Conservation (phyloP, 1,140 invertebrate species). For the Polypedilum pembai region DNA sequence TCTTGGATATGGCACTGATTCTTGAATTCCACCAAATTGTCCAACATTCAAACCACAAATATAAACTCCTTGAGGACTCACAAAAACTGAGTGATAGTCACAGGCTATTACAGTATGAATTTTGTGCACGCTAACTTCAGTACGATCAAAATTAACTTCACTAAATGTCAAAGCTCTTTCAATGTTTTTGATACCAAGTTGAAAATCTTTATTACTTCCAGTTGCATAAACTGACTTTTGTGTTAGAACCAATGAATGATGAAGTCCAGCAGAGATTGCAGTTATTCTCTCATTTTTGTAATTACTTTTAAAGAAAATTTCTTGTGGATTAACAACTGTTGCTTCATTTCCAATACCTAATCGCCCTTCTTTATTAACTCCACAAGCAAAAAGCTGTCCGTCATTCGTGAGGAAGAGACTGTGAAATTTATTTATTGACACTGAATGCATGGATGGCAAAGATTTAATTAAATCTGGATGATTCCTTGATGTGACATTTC, state of each 20-base stretch:
- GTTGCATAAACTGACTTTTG: conserved; percentile 52
- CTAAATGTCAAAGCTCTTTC: conserved; percentile 34
- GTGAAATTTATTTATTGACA: conserved; percentile 53
- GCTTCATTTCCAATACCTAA: conserved; percentile 51
- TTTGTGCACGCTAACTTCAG: conserved; percentile 37
- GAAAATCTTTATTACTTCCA: conserved; percentile 57
- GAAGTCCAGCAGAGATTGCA: conserved; percentile 45
- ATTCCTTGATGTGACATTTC: conserved; percentile 35
- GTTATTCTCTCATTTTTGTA: conserved; percentile 39
- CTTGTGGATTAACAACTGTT: conserved; percentile 49
- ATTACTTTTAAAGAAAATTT: conserved; percentile 46
- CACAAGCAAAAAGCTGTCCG: conserved; percentile 57
- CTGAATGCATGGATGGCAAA: conserved; percentile 46
- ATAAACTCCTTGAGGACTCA: conserved; percentile 46
- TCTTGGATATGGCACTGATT: background rate
- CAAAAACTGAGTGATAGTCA: conserved; percentile 59
- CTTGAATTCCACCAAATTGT: conserved; percentile 50
- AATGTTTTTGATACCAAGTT: conserved; percentile 51
- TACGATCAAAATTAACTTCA: conserved; percentile 41
- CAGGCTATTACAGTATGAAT: conserved; percentile 41
- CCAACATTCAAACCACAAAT: conserved; percentile 65
- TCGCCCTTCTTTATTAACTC: conserved; percentile 62
- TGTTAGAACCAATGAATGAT: conserved; percentile 58
- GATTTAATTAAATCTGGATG: conserved; percentile 38
- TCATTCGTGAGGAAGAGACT: conserved; percentile 52